Conservation (phyloP, 2,113 vertebrate genomes). For the Mustela nigripes region DNA sequence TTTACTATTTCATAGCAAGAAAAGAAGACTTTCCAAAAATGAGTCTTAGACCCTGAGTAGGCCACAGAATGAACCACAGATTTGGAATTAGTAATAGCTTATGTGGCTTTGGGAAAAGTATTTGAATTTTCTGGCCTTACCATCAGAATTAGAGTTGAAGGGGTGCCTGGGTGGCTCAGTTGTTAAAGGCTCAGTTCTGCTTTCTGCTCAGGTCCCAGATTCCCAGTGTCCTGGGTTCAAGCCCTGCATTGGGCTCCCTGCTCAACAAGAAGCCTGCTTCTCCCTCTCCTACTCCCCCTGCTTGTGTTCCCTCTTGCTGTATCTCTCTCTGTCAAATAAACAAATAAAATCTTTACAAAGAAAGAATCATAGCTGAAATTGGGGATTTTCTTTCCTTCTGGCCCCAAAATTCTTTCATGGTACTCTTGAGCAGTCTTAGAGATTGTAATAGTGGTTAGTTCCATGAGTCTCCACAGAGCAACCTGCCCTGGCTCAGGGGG, state of each 20-base stretch:
- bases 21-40: not conserved
- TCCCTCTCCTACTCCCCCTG: too few species aligned
- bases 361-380: not conserved
- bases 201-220: too few species aligned
- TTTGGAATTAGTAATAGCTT: slow-evolving; percentile 10
- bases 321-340: too few species aligned
- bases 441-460: not conserved
- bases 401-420: slow-evolving; percentile 9
- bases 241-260: too few species aligned
- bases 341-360: too few species aligned
- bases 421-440: not conserved
- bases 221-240: too few species aligned
- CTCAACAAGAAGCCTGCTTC: too few species aligned
- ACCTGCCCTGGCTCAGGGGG: not conserved
- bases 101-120: slow-evolving; percentile 5
- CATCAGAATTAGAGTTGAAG: not conserved
- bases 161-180: too few species aligned
- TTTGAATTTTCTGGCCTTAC: not conserved
- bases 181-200: too few species aligned
- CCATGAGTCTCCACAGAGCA: not conserved
- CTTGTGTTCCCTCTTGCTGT: too few species aligned
- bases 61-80: not conserved
- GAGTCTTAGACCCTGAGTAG: not conserved
- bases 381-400: slow-evolving; percentile 40
- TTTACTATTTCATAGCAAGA: slow-evolving; percentile 10